A percentile compares a stretch with the other conserved stretches of the same genome.
Conservation (phyloP, 1,140 invertebrate species). For the Eufriesea mexicana region DNA sequence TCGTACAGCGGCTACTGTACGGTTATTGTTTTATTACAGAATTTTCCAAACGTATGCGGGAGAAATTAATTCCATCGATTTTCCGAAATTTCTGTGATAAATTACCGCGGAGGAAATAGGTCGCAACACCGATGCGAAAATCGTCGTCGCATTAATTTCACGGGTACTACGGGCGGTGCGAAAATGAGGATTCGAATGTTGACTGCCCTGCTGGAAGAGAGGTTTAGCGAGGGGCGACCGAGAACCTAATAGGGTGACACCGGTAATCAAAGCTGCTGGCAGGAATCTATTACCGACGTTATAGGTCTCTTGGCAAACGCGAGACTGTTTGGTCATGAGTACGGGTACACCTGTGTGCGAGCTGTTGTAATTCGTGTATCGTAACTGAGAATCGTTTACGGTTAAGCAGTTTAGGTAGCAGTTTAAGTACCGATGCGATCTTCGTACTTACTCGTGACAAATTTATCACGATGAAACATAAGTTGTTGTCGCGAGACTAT, state of each 20-base stretch:
- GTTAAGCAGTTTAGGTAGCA: background rate
- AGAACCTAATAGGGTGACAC: conserved; percentile 24
- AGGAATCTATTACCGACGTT: conserved; percentile 21
- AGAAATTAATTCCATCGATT: background rate
- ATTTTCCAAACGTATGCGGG: background rate
- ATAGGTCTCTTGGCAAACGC: conserved; percentile 31
- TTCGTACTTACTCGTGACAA: background rate
- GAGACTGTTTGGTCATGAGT: conserved; percentile 27
- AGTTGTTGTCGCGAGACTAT: background rate
- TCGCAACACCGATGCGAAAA: background rate
- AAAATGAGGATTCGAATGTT: background rate
- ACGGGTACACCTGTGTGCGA: conserved; percentile 13
- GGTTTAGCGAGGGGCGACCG: background rate
- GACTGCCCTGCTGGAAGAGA: background rate
- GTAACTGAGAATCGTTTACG: conserved; percentile 11
- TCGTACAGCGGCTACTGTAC: background rate
- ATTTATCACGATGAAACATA: background rate
- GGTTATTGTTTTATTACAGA: background rate
- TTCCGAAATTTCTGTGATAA: background rate
- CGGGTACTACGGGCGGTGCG: background rate
- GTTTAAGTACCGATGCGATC: background rate
- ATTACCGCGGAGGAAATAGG: background rate
- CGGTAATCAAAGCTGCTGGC: conserved; percentile 19
- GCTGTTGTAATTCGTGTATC: conserved; percentile 18
- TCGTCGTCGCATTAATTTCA: too few species aligned